phyloP scores from a whole-genome alignment of 2,113 vertebrate genomes.

The Microtus ochrogaster region DNA sequence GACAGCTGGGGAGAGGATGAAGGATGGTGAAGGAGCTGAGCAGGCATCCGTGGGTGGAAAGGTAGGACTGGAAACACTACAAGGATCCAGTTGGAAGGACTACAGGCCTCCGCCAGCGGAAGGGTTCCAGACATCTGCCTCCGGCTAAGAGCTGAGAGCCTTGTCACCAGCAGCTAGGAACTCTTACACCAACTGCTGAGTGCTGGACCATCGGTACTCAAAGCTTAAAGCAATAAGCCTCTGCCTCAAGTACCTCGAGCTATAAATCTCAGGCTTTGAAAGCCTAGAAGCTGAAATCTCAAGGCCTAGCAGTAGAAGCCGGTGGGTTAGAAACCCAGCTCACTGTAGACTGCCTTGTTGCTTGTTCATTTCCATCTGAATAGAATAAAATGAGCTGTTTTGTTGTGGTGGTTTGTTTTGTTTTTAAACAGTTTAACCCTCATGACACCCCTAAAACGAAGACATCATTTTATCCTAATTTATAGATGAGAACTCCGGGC shows the following conservation, averaged over 20 bases:
- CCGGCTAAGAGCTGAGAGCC: not conserved
- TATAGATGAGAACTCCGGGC: rapidly evolving
- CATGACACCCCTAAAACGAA: not conserved
- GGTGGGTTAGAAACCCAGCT: not conserved
- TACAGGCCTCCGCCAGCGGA: not conserved
- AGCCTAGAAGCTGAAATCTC: not conserved
- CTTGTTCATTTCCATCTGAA: not conserved
- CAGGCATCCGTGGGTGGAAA: not conserved
- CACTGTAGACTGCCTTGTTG: not conserved
- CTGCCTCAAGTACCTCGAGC: not conserved
- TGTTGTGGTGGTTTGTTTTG: too few relatives aligned
- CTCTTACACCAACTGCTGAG: not conserved
- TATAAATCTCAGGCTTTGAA: not conserved
- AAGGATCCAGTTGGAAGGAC: not conserved
- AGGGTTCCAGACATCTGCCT: not conserved
- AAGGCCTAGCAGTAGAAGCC: not conserved
- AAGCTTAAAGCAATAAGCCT: not conserved
- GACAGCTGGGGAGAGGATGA: not conserved
- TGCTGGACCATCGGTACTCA: not conserved
- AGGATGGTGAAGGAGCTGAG: not conserved
- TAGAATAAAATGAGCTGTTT: not conserved
- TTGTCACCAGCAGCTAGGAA: not conserved
- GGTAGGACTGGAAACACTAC: not conserved
- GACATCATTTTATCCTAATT: too few relatives aligned
- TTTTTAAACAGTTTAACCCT: not conserved